A percentile compares a stretch with the other conserved stretches of the same genome.
Evolutionary conservation across 1,140 invertebrate genomes (phyloP).

Genomic region (Aphaenogaster floridana): DNA sequence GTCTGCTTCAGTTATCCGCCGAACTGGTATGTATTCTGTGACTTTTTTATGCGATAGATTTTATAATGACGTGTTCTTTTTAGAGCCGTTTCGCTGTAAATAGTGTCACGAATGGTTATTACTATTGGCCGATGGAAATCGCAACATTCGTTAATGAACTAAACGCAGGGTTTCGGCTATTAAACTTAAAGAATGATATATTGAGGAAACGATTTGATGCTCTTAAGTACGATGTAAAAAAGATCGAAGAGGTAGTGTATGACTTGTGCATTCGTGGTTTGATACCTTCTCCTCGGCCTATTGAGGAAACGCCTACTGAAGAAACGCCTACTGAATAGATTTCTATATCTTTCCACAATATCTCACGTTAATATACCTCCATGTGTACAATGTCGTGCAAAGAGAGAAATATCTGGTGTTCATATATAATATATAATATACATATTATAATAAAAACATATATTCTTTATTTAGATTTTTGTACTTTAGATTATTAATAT

Average conservation of each 20-base stretch:
- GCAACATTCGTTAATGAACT: conserved; percentile 95
- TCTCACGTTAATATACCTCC: conserved; percentile 24
- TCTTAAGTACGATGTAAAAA: conserved; percentile 97
- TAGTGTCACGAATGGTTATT: conserved; percentile 95
- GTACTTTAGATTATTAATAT: conserved; percentile 2
- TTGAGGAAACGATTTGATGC: conserved; percentile 96
- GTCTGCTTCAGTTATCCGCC: conserved; percentile 92
- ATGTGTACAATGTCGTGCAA: neutral
- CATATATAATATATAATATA: neutral
- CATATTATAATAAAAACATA: neutral
- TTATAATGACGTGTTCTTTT: conserved; percentile 37
- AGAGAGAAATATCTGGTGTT: conserved; percentile 15
- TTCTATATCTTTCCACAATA: conserved; percentile 37
- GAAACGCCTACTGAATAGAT: conserved; percentile 46
- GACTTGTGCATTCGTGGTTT: conserved; percentile 96
- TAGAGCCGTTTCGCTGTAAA: conserved; percentile 93
- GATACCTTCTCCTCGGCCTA: conserved; percentile 82
- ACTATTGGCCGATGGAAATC: conserved; percentile 93
- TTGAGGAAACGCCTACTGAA: conserved; percentile 42
- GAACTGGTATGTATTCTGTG: conserved; percentile 90
- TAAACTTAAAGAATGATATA: conserved; percentile 97
- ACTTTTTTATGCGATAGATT: neutral
- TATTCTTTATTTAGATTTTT: conserved; percentile 16
- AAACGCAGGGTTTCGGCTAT: conserved; percentile 94
- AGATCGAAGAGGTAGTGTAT: conserved; percentile 98